Conservation (phyloP, 2,797 vertebrate species). For the Amblyopsis hoosieri region DNA sequence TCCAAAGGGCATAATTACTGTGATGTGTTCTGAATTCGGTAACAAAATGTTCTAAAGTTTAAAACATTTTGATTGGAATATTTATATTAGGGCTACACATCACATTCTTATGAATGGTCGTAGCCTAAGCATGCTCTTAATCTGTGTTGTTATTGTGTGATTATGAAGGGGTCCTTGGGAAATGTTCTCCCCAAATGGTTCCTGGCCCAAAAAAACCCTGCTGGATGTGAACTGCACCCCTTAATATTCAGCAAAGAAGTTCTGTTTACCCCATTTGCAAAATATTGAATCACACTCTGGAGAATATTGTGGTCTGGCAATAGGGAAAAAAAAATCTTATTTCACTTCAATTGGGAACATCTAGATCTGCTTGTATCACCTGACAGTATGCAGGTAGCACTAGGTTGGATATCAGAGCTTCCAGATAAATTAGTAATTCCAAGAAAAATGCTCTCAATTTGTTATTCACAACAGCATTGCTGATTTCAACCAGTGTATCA, state of each 20-base stretch:
- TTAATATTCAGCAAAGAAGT: conserved; percentile 56
- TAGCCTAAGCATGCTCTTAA: too few species aligned
- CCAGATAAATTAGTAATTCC: conserved; percentile 67
- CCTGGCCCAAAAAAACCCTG: too few species aligned
- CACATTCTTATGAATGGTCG: too few species aligned
- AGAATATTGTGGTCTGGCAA: conserved; percentile 36
- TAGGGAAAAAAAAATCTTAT: conserved; percentile 16
- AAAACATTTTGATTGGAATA: too few species aligned
- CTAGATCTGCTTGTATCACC: conserved; percentile 3
- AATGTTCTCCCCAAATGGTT: too few species aligned
- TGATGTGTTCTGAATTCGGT: too few species aligned
- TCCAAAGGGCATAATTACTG: too few species aligned
- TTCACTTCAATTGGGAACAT: conserved; percentile 26
- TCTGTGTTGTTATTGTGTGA: too few species aligned
- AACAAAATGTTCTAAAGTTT: too few species aligned
- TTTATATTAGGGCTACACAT: too few species aligned
- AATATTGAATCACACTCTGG: conserved; percentile 60
- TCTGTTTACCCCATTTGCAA: conserved; percentile 58
- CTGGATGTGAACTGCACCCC: conserved; percentile 41
- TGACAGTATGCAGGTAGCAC: conserved; percentile 27
- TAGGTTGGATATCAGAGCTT: conserved; percentile 50
- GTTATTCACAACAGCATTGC: background rate
- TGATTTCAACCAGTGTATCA: conserved; percentile 26
- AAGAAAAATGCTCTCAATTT: conserved; percentile 41
- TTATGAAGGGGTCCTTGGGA: too few species aligned